A percentile compares a stretch with the other conserved stretches of the same genome.
Conservation (phyloP, 2,113 vertebrate species). For the Dolichallabes microphthalmus region DNA sequence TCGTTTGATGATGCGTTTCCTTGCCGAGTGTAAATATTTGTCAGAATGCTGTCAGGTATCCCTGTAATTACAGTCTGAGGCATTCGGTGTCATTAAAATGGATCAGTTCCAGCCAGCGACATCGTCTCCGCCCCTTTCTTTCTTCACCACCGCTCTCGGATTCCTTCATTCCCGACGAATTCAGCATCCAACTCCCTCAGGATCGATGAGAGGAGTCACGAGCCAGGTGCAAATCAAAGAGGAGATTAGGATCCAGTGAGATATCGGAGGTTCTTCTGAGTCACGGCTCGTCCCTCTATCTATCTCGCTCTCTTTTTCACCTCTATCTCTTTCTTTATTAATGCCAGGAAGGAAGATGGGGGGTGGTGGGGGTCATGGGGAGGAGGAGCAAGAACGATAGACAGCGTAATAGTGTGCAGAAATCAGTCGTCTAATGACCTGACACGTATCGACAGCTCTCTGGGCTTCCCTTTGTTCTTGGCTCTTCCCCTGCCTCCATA, state of each 20-base stretch:
- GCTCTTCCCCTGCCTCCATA: conserved; percentile 47
- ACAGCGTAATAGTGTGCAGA: conserved; percentile 26
- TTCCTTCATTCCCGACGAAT: conserved; percentile 28
- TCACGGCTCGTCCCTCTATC: background rate
- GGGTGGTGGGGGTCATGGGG: background rate
- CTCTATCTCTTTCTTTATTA: conserved; percentile 15
- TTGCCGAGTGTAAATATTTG: conserved; percentile 35
- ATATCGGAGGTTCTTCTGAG: conserved; percentile 20
- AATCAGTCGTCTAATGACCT: conserved; percentile 53
- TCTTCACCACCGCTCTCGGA: background rate
- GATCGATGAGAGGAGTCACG: conserved; percentile 44
- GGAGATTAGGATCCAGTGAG: conserved; percentile 45
- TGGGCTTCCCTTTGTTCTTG: conserved; percentile 46
- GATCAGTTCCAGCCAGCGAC: conserved; percentile 31
- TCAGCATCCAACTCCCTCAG: conserved; percentile 41
- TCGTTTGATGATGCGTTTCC: background rate
- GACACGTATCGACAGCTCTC: conserved; percentile 52
- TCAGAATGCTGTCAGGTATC: conserved; percentile 13
- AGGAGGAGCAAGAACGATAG: background rate
- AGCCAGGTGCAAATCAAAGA: conserved; percentile 48
- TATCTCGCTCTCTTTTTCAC: background rate
- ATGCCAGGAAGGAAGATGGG: conserved; percentile 17
- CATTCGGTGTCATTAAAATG: conserved; percentile 29
- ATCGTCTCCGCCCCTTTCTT: conserved; percentile 4
- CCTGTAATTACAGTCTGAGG: conserved; percentile 27